Evolutionary conservation across 2,113 vertebrate genomes (phyloP), one percentile per base, ranked within the genome.

Genomic region (Rhea pennata): DNA sequence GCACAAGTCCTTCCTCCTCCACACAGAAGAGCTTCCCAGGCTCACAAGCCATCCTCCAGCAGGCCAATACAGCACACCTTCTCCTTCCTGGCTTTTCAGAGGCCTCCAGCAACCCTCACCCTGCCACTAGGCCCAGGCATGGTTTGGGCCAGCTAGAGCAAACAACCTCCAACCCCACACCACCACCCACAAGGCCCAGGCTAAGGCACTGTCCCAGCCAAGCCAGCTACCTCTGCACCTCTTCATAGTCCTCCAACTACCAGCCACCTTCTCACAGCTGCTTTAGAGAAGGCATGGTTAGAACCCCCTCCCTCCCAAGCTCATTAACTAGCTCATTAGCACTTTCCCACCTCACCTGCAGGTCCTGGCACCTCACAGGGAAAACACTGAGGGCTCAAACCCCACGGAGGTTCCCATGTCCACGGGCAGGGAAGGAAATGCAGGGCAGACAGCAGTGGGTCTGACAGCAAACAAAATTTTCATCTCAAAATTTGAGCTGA

Each of bases 281-380:
- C 61, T 36, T 6, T 6, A 24, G 29, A 2, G 0, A 5, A 9
- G 5, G 23, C 8, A 36, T 79, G 4, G 14, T 0, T 1, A 79
- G 29, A 31, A 36, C 36, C 6, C 36, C 36, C 36, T 36, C 36
- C 36, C 31, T 1, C 16, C 1, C 59, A 6, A 64, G 29, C 75
- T 36, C 39, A 0, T 5, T 39, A 4, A 58, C 33, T 11, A 64
- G 29, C 75, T 33, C 39, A 0, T 5, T n/a, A 4, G 62, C 29
- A 4, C 12, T 22, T 22, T 39, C n/a, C 33, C 17, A 31, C 29
- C 3, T 16, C 17, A 36, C 21, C 4, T 83, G 72, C 58, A 44
- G 75, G 27, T 31, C 46, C 46, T 9, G 19, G 46, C 46, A 19
- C 46, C 46, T 48, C 46, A 48, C 46, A 48, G 16, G 9, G 46